Conservation (phyloP, 2,797 vertebrate genomes). For the Saguinus oedipus region DNA sequence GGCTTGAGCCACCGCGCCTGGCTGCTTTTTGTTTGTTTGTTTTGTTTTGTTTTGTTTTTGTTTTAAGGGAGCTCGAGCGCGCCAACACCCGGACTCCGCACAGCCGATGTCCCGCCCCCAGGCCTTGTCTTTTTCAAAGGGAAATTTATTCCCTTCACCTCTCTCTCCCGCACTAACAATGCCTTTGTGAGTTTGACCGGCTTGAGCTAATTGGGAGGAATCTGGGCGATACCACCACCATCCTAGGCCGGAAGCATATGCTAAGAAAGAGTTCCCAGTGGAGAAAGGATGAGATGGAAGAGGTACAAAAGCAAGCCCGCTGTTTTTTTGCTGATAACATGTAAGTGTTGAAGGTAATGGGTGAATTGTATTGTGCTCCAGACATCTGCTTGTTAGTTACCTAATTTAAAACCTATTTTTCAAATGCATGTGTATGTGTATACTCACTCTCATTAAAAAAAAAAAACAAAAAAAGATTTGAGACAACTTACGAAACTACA, state of each 20-base stretch:
- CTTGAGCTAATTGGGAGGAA: background rate
- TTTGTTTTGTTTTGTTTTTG: background rate
- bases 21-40: too few relatives aligned
- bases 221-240: background rate
- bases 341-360: constrained; percentile 85
- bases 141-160: background rate
- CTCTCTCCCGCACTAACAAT: background rate
- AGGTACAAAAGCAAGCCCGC: constrained; percentile 89
- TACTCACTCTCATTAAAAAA: background rate
- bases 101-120: too few relatives aligned
- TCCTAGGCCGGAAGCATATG: constrained; percentile 95
- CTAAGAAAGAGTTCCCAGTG: constrained; percentile 84
- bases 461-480: background rate
- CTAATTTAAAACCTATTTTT: background rate
- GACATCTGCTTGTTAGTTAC: background rate
- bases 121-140: background rate
- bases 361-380: background rate
- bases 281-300: constrained; percentile 87
- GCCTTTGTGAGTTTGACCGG: background rate
- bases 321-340: constrained; percentile 97
- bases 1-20: too few relatives aligned
- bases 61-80: too few relatives aligned
- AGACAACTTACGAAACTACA: background rate
- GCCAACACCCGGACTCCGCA: too few relatives aligned
- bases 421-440: background rate